Conservation (phyloP, 2,888 invertebrate species). For the Tuta absoluta region DNA sequence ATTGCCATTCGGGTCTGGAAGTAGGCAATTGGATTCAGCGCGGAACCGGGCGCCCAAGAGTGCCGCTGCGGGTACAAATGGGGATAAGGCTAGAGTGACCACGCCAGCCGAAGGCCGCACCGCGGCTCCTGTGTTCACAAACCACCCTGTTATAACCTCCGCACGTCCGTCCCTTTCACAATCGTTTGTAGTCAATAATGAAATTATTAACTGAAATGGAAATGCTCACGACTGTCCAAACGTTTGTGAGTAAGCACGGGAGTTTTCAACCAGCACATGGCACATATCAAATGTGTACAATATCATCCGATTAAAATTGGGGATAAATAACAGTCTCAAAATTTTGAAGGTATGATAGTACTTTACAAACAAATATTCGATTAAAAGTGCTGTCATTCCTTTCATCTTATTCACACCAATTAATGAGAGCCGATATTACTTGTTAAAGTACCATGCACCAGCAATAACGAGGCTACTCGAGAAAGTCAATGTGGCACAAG, state of each 20-base stretch:
- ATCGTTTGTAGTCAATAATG: neutral
- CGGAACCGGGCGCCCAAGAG: conserved; percentile 90
- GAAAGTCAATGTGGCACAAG: conserved; percentile 32
- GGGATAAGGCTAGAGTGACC: conserved; percentile 83
- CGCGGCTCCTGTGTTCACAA: conserved; percentile 80
- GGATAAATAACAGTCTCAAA: neutral
- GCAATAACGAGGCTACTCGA: conserved; percentile 28
- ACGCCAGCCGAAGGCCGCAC: conserved; percentile 82
- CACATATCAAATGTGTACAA: neutral
- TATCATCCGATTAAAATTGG: too few relatives aligned
- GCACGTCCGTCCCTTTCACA: conserved; percentile 11
- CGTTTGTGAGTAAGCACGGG: neutral
- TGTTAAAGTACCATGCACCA: conserved; percentile 26
- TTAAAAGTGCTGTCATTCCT: too few relatives aligned
- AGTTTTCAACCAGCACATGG: conserved; percentile 19
- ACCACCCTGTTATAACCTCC: conserved; percentile 73
- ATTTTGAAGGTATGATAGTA: neutral
- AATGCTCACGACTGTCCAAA: neutral
- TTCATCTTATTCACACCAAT: neutral
- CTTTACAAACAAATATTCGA: neutral
- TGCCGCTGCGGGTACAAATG: conserved; percentile 87
- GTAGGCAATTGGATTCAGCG: conserved; percentile 89
- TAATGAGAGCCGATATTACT: conserved; percentile 7
- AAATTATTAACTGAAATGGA: neutral
- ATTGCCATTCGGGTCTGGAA: conserved; percentile 91